Conservation (phyloP, 2,888 invertebrate genomes). For the Pantelozetes paolii region DNA sequence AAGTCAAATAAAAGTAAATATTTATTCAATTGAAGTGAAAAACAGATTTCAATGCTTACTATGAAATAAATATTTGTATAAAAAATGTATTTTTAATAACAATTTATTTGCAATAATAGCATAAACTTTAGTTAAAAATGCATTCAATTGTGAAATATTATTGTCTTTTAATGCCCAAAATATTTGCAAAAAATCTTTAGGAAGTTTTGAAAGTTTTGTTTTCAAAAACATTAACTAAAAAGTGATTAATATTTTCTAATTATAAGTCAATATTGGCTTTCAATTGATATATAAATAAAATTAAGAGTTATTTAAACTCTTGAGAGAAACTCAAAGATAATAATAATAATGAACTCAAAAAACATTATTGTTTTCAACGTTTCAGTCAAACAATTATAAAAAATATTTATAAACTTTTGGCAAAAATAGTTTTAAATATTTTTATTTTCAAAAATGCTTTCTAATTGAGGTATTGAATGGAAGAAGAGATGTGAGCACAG, state of each 20-base stretch:
- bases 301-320: neutral
- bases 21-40: neutral
- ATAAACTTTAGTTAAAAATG: neutral
- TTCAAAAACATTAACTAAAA: neutral
- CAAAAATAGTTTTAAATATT: neutral
- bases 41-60: neutral
- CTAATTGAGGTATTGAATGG: neutral
- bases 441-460: neutral
- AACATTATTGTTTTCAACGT: neutral
- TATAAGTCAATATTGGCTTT: neutral
- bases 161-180: too few relatives aligned
- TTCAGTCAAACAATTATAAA: neutral
- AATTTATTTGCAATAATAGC: too few relatives aligned
- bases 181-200: neutral
- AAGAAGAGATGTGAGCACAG: neutral
- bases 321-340: neutral
- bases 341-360: neutral
- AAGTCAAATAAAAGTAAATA: neutral
- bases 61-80: neutral
- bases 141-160: neutral
- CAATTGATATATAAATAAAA: constrained; percentile 17
- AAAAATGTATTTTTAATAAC: too few relatives aligned
- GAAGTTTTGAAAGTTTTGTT: neutral
- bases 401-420: neutral
- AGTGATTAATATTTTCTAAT: neutral